A percentile compares a stretch with the other conserved stretches of the same genome.
Conservation (phyloP, 2,888 invertebrate genomes). For the Trichogramma evanescens region DNA sequence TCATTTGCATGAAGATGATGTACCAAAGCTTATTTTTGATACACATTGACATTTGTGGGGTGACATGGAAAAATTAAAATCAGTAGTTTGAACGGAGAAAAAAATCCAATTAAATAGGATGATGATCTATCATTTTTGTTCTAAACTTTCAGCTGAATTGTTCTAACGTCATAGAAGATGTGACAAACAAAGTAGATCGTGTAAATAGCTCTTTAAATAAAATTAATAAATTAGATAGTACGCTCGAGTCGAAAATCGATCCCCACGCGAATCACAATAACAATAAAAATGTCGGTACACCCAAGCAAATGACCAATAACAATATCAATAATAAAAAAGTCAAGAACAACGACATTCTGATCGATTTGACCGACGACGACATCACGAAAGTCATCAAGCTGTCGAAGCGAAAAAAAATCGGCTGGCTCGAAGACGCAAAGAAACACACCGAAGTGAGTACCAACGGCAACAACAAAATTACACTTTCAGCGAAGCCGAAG, state of each 20-base stretch:
- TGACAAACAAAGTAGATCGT: constrained; percentile 5
- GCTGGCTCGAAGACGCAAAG: constrained; percentile 34
- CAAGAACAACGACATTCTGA: constrained; percentile 31
- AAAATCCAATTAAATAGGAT: too few relatives aligned
- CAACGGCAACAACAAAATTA: background rate
- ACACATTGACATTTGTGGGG: too few relatives aligned
- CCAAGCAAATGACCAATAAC: background rate
- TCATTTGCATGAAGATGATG: too few relatives aligned
- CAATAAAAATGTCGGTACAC: background rate
- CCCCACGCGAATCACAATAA: constrained; percentile 8
- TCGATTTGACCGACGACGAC: constrained; percentile 39
- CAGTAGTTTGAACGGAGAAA: too few relatives aligned
- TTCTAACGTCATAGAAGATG: too few relatives aligned
- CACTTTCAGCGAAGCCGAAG: background rate
- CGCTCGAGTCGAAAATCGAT: constrained; percentile 9
- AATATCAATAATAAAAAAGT: constrained; percentile 8
- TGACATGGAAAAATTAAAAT: too few relatives aligned
- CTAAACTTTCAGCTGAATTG: constrained; percentile 8
- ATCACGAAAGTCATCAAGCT: constrained; percentile 33
- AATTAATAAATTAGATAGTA: constrained; percentile 24
- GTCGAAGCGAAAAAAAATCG: constrained; percentile 28
- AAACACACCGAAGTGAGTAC: constrained; percentile 21
- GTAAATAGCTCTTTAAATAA: constrained; percentile 15
- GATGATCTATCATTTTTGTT: too few relatives aligned
- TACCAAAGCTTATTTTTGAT: too few relatives aligned